These are phyloP conservation scores for Apus apus DNA, from an alignment of 2,113 vertebrate species.

Conservation along the genomic window DNA sequence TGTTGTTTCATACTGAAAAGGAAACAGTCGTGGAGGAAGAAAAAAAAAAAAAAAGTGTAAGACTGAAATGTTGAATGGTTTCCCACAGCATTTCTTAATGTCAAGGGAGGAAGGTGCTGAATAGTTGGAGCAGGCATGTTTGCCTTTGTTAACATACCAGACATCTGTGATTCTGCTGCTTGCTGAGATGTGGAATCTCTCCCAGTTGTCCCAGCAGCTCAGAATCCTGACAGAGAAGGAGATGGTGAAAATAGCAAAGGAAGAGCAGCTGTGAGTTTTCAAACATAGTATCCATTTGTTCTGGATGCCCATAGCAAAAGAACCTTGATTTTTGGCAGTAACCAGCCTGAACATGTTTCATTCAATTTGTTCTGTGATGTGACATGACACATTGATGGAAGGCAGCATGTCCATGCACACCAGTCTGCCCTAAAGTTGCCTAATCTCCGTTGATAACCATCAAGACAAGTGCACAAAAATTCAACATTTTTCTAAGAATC, in stretches of 20 bases:
- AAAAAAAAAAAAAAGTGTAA: neutral
- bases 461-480: neutral
- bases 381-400: neutral
- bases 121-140: neutral
- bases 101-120: neutral
- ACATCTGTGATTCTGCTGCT: neutral
- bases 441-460: neutral
- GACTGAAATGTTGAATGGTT: neutral
- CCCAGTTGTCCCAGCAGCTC: constrained; percentile 37
- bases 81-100: neutral
- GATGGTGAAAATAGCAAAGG: constrained; percentile 4
- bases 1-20: neutral
- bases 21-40: neutral
- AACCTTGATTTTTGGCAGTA: constrained; percentile 29
- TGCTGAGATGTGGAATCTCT: neutral
- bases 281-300: constrained; percentile 55
- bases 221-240: constrained; percentile 19
- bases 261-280: constrained; percentile 61
- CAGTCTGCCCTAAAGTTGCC: neutral
- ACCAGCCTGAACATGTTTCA: constrained; percentile 19
- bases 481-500: neutral
- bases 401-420: neutral
- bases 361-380: neutral
- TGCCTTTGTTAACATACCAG: neutral
- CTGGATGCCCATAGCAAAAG: constrained; percentile 5